A percentile compares a stretch with the other conserved stretches of the same genome.
Conservation (phyloP, 2,113 vertebrate genomes). For the Odocoileus hemionus region DNA sequence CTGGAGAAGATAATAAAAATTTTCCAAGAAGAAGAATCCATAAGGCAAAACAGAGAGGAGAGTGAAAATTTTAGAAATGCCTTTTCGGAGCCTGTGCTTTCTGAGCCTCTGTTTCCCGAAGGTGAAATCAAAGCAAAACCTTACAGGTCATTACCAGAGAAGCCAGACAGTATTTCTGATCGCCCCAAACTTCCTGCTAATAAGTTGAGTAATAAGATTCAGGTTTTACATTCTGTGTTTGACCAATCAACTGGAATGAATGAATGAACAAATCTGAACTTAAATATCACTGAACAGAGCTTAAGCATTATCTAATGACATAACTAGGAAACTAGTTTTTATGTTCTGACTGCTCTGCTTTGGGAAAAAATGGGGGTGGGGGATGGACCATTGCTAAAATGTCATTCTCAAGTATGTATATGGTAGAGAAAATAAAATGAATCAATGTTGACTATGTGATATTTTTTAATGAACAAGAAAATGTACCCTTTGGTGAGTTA, state of each 20-base stretch:
- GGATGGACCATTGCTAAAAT: not conserved
- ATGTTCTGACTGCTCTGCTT: not conserved
- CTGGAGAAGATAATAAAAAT: slow-evolving; percentile 65
- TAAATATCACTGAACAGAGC: not conserved
- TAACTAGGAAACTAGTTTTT: not conserved
- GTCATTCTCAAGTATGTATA: slow-evolving; percentile 15
- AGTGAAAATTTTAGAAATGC: slow-evolving; percentile 43
- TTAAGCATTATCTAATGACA: not conserved
- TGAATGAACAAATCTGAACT: slow-evolving; percentile 31
- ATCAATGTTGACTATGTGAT: not conserved
- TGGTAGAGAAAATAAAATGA: slow-evolving; percentile 53
- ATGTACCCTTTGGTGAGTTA: not conserved
- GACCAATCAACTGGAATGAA: slow-evolving; percentile 60
- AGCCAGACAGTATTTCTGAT: not conserved
- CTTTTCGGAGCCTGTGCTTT: slow-evolving; percentile 62
- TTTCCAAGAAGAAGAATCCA: slow-evolving; percentile 62
- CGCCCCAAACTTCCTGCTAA: not conserved
- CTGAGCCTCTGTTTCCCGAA: slow-evolving; percentile 40
- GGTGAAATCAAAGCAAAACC: slow-evolving; percentile 63
- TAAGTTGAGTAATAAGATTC: slow-evolving; percentile 61
- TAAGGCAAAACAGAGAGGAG: slow-evolving; percentile 56
- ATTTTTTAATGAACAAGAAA: slow-evolving; percentile 27
- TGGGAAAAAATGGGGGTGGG: not conserved
- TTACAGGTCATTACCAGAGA: slow-evolving; percentile 60
- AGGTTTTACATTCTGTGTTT: slow-evolving; percentile 74